Base-by-base conservation (phyloP, 2,888 invertebrate genomes). In the Palloptera scutellata region DNA sequence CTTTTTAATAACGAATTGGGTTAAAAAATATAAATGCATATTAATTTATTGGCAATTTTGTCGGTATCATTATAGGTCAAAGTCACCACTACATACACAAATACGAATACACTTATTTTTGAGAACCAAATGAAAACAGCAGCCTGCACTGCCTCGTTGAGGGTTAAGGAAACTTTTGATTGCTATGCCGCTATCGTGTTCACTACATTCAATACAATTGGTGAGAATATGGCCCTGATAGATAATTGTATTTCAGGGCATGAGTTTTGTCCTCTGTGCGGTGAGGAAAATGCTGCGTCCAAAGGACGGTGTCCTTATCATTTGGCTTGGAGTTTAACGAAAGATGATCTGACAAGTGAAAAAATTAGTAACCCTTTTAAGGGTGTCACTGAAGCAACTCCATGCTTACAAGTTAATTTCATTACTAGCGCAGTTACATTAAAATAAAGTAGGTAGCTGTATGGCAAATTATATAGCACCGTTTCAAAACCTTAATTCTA, bases 331-430 rank as follows among this genome's bases (percentile, higher is more conserved):
- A 70, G 72, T 68, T 57, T 74, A 55, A 30, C 58, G 1, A 66
- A 68, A 10, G 65, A 67, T 10, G 73, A 72, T 45, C 55, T 70
- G 58, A 63, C 60, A 5, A 62, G 40, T 15, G 74, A 70, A 4
- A 72, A 69, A 45, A 73, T 71, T 42, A 66, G 64, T 15, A 73
- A 74, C 62, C 72, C 73, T 5, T 72, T 74, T 42, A 74, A 71
- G 53, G 70, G 70, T 11, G 58, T 72, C 10, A 63, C 66, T 19
- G 70, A 67, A 48, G 63, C 73, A 5, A 71, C 71, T 43, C 70
- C 73, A 11, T 73, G 74, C 57, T 53, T 74, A 41, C 73, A 73
- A 40, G 52, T 74, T 12, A 74, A 73, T 70, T 74, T 74, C 43
- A 68, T 71, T 13, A 68, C 64, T 4, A 70, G 66, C 45, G 64